Evolutionary conservation across 2,888 invertebrate genomes (phyloP).

Genomic region (Adela reaumurella): DNA sequence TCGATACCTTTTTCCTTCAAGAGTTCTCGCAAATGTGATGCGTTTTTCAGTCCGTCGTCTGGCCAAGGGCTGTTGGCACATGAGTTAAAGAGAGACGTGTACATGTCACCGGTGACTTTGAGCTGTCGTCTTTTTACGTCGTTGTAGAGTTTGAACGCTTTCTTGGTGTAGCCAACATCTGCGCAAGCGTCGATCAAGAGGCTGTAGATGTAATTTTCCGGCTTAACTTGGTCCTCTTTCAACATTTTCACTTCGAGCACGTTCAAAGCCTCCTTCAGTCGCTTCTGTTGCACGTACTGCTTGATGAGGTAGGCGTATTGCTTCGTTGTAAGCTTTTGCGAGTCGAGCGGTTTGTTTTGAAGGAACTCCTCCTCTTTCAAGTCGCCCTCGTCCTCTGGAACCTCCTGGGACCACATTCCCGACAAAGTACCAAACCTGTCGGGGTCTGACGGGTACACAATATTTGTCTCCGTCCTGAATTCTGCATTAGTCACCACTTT

Average conservation of each 20-base stretch:
- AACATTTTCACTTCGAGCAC: conserved; percentile 75
- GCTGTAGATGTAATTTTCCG: conserved; percentile 76
- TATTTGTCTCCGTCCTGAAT: conserved; percentile 22
- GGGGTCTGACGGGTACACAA: conserved; percentile 42
- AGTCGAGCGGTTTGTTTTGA: conserved; percentile 42
- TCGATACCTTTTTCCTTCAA: conserved; percentile 67
- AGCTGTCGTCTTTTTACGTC: conserved; percentile 76
- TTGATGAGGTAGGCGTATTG: conserved; percentile 73
- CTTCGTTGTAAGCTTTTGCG: conserved; percentile 54
- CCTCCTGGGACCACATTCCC: conserved; percentile 18
- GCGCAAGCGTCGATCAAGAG: conserved; percentile 82
- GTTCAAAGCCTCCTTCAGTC: conserved; percentile 73
- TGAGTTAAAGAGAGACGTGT: conserved; percentile 84
- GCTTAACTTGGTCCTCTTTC: conserved; percentile 73
- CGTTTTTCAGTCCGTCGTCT: conserved; percentile 65
- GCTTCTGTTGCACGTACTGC: conserved; percentile 56
- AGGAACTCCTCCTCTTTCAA: conserved; percentile 56
- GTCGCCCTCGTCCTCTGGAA: conserved; percentile 53
- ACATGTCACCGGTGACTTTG: conserved; percentile 66
- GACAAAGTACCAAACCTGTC: conserved; percentile 56
- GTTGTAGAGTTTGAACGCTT: conserved; percentile 79
- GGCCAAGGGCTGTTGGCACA: conserved; percentile 77
- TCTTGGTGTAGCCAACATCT: conserved; percentile 77
- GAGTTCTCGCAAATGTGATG: conserved; percentile 60
- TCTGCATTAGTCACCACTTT: not conserved